Evolutionary conservation across 2,797 vertebrate genomes (phyloP).

Genomic region (Lindbergichthys nudifrons): DNA sequence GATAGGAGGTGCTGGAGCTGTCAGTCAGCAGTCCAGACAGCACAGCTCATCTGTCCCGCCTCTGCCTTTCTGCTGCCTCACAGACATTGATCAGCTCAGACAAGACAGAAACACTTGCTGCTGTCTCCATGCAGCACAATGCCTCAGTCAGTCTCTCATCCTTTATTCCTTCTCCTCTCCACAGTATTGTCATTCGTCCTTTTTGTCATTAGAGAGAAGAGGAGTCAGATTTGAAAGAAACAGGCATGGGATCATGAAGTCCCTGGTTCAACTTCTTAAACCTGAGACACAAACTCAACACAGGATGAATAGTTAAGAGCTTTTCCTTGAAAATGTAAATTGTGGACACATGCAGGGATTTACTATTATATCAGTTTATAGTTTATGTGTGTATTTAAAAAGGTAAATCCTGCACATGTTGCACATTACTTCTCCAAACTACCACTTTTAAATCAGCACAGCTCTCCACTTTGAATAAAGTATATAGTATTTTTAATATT

Average conservation of each 20-base stretch:
- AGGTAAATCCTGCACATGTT: too few relatives aligned
- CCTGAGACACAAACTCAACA: not conserved
- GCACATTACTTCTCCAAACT: too few relatives aligned
- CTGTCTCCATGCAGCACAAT: slow-evolving; percentile 53
- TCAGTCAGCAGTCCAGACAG: slow-evolving; percentile 54
- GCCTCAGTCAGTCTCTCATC: slow-evolving; percentile 28
- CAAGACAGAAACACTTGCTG: slow-evolving; percentile 62
- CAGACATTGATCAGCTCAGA: slow-evolving; percentile 63
- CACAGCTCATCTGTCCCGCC: slow-evolving; percentile 42
- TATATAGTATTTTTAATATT: too few relatives aligned
- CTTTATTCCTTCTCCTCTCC: slow-evolving; percentile 11
- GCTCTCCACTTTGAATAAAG: too few relatives aligned
- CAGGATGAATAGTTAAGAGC: not conserved
- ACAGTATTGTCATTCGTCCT: slow-evolving; percentile 15
- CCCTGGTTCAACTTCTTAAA: not conserved
- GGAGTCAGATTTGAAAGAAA: slow-evolving; percentile 11
- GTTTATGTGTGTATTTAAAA: too few relatives aligned
- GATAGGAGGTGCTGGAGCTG: slow-evolving; percentile 41
- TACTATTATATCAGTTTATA: too few relatives aligned
- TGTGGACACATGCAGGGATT: too few relatives aligned
- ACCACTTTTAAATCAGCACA: too few relatives aligned
- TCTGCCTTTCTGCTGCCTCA: slow-evolving; percentile 49
- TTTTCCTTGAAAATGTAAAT: not conserved
- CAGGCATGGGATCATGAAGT: not conserved
- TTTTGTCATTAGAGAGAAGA: slow-evolving; percentile 24